phyloP scores from a whole-genome alignment of 2,113 vertebrate genomes.

The Hirundichthys speculiger region DNA sequence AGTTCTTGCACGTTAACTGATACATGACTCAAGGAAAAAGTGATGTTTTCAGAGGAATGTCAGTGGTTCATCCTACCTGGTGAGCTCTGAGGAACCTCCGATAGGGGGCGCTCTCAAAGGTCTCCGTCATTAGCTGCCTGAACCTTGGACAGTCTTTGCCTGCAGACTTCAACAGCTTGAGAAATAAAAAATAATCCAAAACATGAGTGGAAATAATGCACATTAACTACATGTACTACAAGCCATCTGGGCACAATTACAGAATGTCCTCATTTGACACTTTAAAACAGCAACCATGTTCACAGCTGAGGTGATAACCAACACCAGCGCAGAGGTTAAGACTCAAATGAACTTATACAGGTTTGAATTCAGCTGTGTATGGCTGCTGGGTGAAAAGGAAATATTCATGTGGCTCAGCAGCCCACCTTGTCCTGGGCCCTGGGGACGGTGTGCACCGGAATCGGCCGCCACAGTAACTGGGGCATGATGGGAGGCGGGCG shows the following conservation, averaged over 20 bases:
- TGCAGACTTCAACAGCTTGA: conserved; percentile 83
- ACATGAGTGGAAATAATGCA: conserved; percentile 20
- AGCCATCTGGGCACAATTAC: conserved; percentile 38
- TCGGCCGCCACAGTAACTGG: conserved; percentile 86
- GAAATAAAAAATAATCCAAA: conserved; percentile 32
- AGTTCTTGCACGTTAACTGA: too few species aligned
- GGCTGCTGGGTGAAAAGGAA: conserved; percentile 37
- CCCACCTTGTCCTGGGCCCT: conserved; percentile 82
- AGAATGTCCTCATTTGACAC: conserved; percentile 35
- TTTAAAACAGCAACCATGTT: conserved; percentile 24
- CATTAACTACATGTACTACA: conserved; percentile 11
- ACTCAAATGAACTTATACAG: conserved; percentile 18
- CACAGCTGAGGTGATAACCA: conserved; percentile 22
- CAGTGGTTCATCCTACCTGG: conserved; percentile 54
- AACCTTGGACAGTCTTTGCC: conserved; percentile 82
- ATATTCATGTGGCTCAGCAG: conserved; percentile 50
- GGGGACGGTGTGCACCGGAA: conserved; percentile 88
- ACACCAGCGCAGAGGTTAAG: background rate
- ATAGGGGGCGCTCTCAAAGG: conserved; percentile 77
- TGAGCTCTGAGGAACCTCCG: conserved; percentile 70
- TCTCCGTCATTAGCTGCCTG: conserved; percentile 81
- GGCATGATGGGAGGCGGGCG: conserved; percentile 74
- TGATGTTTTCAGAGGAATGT: background rate
- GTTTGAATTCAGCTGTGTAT: conserved; percentile 20
- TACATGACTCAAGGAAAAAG: background rate